Base-by-base conservation (phyloP, 2,113 vertebrate species). In the Myiopsitta monachus region DNA sequence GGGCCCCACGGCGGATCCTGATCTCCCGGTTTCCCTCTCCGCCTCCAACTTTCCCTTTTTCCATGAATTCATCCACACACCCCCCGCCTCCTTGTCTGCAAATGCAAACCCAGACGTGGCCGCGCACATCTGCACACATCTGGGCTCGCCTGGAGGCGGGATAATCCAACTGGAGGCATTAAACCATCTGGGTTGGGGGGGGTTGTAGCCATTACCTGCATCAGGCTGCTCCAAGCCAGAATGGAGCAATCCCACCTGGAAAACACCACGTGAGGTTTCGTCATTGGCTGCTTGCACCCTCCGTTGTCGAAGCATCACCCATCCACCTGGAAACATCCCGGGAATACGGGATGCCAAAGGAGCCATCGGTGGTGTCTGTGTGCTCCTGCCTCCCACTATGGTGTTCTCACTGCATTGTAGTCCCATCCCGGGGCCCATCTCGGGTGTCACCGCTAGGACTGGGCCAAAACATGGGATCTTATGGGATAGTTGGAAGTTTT, bases 381-480 rank as follows among this genome's bases (percentile, higher is more conserved):
- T 1, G 30, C 39, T 78, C 79, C 83, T 19, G 4, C 9, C 74
- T 44, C 77, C 85, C 69, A 3, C 61, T 6, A 0, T 0, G 49
- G 94, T 33, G 86, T 49, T 47, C 64, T 83, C 31, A 1, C 22
- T 3, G 0, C 26, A 23, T 7, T 22, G 84, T 68, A 1, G 0
- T 15, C 30, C 87, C 1, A 2, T 26, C 61, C 55, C 55, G 2
- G 3, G 1, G 52, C n/a, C 47, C 77, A 3, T 18, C 77, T 66
- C 3, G 0, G 12, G 1, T 8, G 28, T 63, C 6, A 1, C 3
- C 2, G 41, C 31, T 1, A 36, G 49, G 64, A 28, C 43, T 8
- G 0, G 3, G 11, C 59, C 54, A 3, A 57, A 24, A 90, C 1
- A 0, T 0, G 1, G 82, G 62, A 4, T 54, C 85, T 51, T 38